Percentiles rank a stretch among this genome's conserved stretches.
Conservation (phyloP, 2,888 invertebrate species). For the Agrochola lychnidis region DNA sequence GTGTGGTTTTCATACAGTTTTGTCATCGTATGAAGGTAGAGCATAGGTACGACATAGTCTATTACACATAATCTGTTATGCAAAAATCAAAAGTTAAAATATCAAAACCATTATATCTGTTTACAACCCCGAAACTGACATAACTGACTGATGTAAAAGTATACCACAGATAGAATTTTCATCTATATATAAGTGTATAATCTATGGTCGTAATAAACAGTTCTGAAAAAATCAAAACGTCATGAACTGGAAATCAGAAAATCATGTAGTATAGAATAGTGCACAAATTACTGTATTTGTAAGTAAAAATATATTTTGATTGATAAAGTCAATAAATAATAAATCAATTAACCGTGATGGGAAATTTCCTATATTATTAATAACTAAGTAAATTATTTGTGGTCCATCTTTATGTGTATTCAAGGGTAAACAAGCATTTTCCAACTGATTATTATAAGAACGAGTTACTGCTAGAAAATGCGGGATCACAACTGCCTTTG, state of each 20-base stretch:
- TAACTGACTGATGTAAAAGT: too few relatives aligned
- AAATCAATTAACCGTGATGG: neutral
- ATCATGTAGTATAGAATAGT: neutral
- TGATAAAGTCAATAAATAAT: neutral
- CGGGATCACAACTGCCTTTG: too few relatives aligned
- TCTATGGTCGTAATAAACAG: too few relatives aligned
- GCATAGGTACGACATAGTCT: too few relatives aligned
- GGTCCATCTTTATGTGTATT: neutral
- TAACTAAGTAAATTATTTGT: neutral
- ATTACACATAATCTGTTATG: too few relatives aligned
- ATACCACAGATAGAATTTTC: too few relatives aligned
- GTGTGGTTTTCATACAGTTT: too few relatives aligned
- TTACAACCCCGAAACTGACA: too few relatives aligned
- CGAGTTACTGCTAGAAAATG: neutral
- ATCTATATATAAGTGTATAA: too few relatives aligned
- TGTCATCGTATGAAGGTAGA: too few relatives aligned
- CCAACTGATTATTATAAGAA: neutral
- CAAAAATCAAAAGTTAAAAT: too few relatives aligned
- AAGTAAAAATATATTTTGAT: conserved; percentile 3
- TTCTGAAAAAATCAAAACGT: neutral
- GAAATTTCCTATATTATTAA: neutral
- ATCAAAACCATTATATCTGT: too few relatives aligned
- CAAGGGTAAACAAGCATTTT: conserved; percentile 1
- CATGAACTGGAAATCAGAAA: neutral
- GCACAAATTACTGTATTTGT: neutral